Conservation (phyloP, 2,888 invertebrate species). For the Tenthredo mesomela region DNA sequence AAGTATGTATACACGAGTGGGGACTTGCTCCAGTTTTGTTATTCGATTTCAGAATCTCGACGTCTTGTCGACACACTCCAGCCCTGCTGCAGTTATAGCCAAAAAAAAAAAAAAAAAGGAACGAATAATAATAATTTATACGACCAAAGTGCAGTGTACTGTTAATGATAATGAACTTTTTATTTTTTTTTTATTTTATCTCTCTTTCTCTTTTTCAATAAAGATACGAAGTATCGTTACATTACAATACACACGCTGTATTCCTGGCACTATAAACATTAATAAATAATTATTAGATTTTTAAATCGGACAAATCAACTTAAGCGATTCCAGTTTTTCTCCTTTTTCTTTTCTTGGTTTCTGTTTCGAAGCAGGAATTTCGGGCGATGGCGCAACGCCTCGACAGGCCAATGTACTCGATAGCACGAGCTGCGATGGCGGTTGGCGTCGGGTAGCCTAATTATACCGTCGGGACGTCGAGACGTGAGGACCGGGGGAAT, state of each 20-base stretch:
- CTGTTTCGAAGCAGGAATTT: conserved; percentile 1
- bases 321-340: not conserved
- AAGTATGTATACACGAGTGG: conserved; percentile 11
- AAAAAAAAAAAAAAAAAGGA: not conserved
- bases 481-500: conserved; percentile 7
- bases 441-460: conserved; percentile 44
- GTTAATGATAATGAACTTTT: conserved; percentile 4
- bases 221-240: not conserved
- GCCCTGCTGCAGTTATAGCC: not conserved
- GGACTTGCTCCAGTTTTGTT: conserved; percentile 22
- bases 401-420: conserved; percentile 11
- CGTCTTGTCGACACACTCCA: conserved; percentile 6
- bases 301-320: not conserved
- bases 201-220: not conserved
- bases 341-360: not conserved
- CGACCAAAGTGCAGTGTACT: conserved; percentile 10
- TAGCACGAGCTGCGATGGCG: conserved; percentile 27
- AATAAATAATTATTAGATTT: not conserved
- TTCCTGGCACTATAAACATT: not conserved
- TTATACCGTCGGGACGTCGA: conserved; percentile 50
- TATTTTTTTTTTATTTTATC: not conserved
- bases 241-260: not conserved
- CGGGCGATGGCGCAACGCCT: conserved; percentile 34
- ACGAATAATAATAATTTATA: not conserved
- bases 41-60: conserved; percentile 6